Evolutionary conservation across 2,797 vertebrate species (phyloP).

Genomic region (Sebastes jordani): DNA sequence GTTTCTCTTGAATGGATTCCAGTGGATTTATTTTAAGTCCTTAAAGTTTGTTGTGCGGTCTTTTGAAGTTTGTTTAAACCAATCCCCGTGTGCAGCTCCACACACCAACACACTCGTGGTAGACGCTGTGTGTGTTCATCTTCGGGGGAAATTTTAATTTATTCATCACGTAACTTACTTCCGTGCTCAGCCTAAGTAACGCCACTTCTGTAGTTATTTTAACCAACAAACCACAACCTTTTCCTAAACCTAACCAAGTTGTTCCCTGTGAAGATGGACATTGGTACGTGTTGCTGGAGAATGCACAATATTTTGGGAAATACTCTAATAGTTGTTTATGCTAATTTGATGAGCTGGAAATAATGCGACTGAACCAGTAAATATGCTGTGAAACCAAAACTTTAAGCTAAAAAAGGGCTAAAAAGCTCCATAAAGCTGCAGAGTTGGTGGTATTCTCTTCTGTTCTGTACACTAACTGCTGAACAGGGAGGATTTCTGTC

Average conservation of each 20-base stretch:
- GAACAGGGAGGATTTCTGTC: not conserved
- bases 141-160: not conserved
- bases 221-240: no score
- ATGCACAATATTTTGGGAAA: no score
- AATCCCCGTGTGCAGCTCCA: not conserved
- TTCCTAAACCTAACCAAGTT: no score
- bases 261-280: no score
- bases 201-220: no score
- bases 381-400: not conserved
- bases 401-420: not conserved
- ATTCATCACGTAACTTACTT: no score
- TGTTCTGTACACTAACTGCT: not conserved
- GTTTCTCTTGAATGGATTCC: slow-evolving; percentile 38
- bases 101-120: not conserved
- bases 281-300: no score
- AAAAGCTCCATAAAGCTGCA: not conserved
- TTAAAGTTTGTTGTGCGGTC: slow-evolving; percentile 32
- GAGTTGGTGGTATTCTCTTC: not conserved
- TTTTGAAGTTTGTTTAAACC: slow-evolving; percentile 47
- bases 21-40: slow-evolving; percentile 36
- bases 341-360: not conserved
- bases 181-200: no score
- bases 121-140: slow-evolving; percentile 23
- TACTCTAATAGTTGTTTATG: not conserved
- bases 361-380: not conserved